Percentiles rank a stretch among this genome's conserved stretches.
Conservation (phyloP, 2,888 invertebrate species). For the Chrysolina americana region DNA sequence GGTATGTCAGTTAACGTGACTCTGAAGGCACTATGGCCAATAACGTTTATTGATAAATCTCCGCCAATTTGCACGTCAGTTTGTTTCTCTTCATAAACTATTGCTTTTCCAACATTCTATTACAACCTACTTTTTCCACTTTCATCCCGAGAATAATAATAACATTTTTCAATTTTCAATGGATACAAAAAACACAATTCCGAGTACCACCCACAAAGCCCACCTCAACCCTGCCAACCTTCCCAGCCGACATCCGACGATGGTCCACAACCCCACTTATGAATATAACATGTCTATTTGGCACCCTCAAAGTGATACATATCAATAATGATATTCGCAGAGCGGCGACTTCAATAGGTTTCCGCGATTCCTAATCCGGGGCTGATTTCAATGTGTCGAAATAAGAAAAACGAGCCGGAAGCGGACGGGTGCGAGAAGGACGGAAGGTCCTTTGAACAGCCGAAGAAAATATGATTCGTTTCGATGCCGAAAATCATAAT, state of each 20-base stretch:
- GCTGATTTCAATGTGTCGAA: conserved; percentile 59
- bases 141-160: too few relatives aligned
- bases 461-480: conserved; percentile 70
- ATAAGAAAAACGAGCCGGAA: conserved; percentile 53
- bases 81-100: too few relatives aligned
- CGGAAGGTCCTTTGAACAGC: conserved; percentile 65
- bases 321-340: conserved; percentile 69
- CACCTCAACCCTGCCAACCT: background rate
- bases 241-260: background rate
- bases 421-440: conserved; percentile 48
- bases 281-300: conserved; percentile 70
- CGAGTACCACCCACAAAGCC: background rate
- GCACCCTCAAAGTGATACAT: conserved; percentile 71
- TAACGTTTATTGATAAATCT: too few relatives aligned
- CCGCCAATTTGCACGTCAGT: too few relatives aligned
- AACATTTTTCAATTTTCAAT: too few relatives aligned
- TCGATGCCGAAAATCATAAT: conserved; percentile 68
- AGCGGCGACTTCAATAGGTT: conserved; percentile 64
- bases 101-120: too few relatives aligned
- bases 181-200: background rate
- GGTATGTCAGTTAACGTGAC: too few relatives aligned
- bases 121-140: too few relatives aligned
- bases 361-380: conserved; percentile 64
- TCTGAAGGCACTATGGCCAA: too few relatives aligned
- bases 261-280: conserved; percentile 61